Conservation (phyloP, 2,888 invertebrate species). For the Phortica okadai region DNA sequence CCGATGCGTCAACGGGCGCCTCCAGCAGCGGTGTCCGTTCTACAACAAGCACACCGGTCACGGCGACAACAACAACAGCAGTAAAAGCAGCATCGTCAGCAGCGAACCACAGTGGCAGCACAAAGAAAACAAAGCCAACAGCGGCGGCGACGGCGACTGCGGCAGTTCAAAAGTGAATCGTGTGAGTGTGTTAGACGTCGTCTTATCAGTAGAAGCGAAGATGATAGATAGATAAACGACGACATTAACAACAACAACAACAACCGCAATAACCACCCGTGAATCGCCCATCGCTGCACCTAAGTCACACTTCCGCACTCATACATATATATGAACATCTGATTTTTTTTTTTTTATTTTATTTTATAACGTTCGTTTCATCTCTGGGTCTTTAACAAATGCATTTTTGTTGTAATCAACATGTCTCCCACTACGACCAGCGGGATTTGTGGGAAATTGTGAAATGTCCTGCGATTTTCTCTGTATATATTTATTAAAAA, state of each 20-base stretch:
- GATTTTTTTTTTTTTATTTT: constrained; percentile 1
- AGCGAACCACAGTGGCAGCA: neutral
- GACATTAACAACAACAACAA: neutral
- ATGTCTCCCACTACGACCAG: no score
- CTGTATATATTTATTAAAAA: neutral
- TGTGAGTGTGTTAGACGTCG: neutral
- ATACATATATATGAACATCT: neutral
- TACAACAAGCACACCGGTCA: constrained; percentile 30
- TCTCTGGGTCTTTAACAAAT: no score
- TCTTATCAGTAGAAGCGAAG: no score
- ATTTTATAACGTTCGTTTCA: neutral
- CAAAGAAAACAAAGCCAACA: neutral
- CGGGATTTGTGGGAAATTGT: no score
- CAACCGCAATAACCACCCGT: neutral
- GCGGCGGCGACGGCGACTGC: neutral
- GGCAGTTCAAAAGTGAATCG: neutral
- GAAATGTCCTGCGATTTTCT: neutral
- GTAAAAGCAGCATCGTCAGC: constrained; percentile 9
- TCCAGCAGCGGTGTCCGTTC: constrained; percentile 7
- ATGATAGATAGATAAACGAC: neutral
- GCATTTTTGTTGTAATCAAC: no score
- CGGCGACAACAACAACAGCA: constrained; percentile 34
- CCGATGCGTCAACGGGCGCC: constrained; percentile 34
- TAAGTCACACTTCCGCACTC: neutral
- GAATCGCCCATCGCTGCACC: neutral